Conservation (phyloP, 2,113 vertebrate species). For the Eurystomus gularis region DNA sequence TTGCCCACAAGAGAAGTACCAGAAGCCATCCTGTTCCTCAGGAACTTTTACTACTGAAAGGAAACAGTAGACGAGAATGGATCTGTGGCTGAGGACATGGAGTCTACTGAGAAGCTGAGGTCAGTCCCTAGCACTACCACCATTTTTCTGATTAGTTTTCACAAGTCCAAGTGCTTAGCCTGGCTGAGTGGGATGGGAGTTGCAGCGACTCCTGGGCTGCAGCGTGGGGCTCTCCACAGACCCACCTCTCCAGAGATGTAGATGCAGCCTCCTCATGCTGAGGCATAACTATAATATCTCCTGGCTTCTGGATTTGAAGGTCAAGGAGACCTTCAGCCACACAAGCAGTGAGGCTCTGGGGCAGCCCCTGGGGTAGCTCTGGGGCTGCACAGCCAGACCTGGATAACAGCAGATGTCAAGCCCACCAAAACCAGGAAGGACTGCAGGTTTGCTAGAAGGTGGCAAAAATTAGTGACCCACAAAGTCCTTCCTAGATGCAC, state of each 20-base stretch:
- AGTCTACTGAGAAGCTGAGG: neutral
- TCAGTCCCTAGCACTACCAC: neutral
- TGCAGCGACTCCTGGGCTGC: neutral
- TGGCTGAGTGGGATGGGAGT: neutral
- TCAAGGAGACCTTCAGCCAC: neutral
- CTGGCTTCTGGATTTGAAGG: neutral
- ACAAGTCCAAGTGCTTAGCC: neutral
- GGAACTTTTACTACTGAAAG: neutral
- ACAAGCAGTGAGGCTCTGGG: accelerated
- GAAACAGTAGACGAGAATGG: neutral
- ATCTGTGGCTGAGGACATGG: neutral
- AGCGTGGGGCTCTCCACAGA: neutral
- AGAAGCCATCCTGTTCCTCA: neutral
- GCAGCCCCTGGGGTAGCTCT: neutral
- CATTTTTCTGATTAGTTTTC: neutral
- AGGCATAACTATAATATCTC: neutral
- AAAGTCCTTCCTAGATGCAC: neutral
- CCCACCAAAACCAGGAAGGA: neutral
- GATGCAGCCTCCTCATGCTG: neutral
- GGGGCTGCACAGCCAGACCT: neutral
- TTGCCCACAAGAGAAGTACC: neutral
- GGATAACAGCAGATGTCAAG: neutral
- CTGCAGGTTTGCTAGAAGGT: neutral
- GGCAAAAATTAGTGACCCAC: neutral
- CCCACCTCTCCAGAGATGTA: neutral